Conservation (phyloP, 2,113 vertebrate species). For the Plectropomus leopardus region DNA sequence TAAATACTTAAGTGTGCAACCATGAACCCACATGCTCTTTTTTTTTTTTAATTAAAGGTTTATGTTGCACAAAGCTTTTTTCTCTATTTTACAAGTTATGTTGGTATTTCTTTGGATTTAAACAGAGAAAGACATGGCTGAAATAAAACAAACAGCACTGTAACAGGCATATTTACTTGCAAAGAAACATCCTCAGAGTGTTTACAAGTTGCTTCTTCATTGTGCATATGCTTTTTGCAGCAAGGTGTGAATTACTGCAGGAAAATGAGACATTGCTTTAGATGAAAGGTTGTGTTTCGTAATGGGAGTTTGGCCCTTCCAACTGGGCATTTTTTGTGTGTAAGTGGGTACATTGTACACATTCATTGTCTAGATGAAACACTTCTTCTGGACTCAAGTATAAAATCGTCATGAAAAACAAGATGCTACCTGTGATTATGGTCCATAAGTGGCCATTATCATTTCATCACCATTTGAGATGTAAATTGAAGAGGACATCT, state of each 20-base stretch:
- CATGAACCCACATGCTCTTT: background rate
- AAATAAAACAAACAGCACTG: background rate
- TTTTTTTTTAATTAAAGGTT: background rate
- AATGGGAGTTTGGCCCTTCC: no score
- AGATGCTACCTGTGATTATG: background rate
- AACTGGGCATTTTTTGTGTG: background rate
- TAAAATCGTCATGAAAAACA: background rate
- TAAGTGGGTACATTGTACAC: background rate
- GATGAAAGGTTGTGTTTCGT: background rate
- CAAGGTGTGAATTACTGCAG: background rate
- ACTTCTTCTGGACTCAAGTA: background rate
- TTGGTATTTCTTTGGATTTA: no score
- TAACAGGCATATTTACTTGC: background rate
- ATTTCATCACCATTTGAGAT: conserved; percentile 32
- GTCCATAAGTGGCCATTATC: conserved; percentile 19
- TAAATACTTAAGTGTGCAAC: no score
- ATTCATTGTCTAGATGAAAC: background rate
- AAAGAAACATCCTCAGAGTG: background rate
- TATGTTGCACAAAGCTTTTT: background rate
- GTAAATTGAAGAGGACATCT: conserved; percentile 36
- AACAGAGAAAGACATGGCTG: background rate
- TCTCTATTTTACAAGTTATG: no score
- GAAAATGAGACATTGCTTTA: background rate
- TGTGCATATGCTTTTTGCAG: background rate
- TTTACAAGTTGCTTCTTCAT: no score